A percentile compares a stretch with the other conserved stretches of the same genome.
phyloP scores from a whole-genome alignment of 2,888 invertebrate species.

The Piscicola geometra region DNA sequence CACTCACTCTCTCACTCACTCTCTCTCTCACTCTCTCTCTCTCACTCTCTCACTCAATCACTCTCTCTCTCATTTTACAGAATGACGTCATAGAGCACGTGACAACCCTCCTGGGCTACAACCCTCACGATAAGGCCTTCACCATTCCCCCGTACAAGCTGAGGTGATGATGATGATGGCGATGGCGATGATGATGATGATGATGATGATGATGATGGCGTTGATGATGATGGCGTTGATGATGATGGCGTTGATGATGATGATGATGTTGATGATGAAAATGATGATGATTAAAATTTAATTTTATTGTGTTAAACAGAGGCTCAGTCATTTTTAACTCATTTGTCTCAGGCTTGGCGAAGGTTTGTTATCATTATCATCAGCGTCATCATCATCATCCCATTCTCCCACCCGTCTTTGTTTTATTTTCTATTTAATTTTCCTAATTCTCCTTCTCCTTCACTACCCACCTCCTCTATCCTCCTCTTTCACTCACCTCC shows the following conservation, averaged over 20 bases:
- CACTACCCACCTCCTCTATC: background rate
- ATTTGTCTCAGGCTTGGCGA: conserved; percentile 85
- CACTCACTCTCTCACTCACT: background rate
- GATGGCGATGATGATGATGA: conserved; percentile 24
- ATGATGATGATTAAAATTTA: conserved; percentile 21
- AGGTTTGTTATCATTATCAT: conserved; percentile 45
- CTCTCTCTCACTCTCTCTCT: no score
- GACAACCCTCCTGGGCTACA: conserved; percentile 86
- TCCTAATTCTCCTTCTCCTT: no score
- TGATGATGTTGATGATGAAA: conserved; percentile 14
- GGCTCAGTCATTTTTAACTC: conserved; percentile 91
- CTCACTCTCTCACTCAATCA: no score
- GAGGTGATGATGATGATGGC: conserved; percentile 60
- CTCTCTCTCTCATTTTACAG: conserved; percentile 57
- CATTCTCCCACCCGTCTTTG: background rate
- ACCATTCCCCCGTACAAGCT: conserved; percentile 81
- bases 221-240: conserved; percentile 17
- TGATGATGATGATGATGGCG: conserved; percentile 14
- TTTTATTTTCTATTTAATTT: background rate
- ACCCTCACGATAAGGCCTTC: conserved; percentile 81
- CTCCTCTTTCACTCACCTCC: background rate
- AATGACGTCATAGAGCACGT: conserved; percentile 83
- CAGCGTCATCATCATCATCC: background rate
- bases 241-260: conserved; percentile 13
- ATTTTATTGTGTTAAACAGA: conserved; percentile 59